Conservation (phyloP, 2,888 invertebrate species). For the Acleris sparsana region DNA sequence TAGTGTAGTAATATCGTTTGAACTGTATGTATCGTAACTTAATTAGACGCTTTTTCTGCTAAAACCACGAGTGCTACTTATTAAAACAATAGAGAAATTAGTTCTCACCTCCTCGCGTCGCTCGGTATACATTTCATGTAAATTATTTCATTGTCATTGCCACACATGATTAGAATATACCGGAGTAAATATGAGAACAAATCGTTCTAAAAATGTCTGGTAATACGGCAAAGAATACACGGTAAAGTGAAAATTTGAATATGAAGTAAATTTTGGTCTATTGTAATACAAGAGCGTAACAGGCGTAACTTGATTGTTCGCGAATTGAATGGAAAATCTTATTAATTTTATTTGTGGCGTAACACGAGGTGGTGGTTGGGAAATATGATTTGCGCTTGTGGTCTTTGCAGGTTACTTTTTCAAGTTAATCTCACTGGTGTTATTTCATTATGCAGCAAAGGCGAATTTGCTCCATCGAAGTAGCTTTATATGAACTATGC, state of each 20-base stretch:
- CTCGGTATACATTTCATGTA: constrained; percentile 8
- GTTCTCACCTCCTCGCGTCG: constrained; percentile 9
- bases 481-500: too few species aligned
- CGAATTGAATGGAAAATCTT: constrained; percentile 28
- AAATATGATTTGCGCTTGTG: constrained; percentile 30
- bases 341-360: constrained; percentile 30
- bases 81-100: constrained; percentile 17
- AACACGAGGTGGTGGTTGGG: constrained; percentile 17
- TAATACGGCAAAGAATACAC: neutral
- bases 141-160: constrained; percentile 8
- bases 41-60: constrained; percentile 11
- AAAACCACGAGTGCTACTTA: neutral
- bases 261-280: constrained; percentile 1
- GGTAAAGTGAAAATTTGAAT: constrained; percentile 9
- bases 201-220: neutral
- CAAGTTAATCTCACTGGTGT: neutral
- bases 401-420: constrained; percentile 21
- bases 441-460: neutral
- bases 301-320: constrained; percentile 26
- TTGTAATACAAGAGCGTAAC: constrained; percentile 24
- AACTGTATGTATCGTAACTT: neutral
- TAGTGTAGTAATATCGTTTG: neutral
- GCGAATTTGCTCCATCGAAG: too few species aligned
- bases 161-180: neutral
- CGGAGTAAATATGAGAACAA: neutral